Evolutionary conservation across 2,888 invertebrate species (phyloP).

Genomic region (Troglohyphantes excavatus): DNA sequence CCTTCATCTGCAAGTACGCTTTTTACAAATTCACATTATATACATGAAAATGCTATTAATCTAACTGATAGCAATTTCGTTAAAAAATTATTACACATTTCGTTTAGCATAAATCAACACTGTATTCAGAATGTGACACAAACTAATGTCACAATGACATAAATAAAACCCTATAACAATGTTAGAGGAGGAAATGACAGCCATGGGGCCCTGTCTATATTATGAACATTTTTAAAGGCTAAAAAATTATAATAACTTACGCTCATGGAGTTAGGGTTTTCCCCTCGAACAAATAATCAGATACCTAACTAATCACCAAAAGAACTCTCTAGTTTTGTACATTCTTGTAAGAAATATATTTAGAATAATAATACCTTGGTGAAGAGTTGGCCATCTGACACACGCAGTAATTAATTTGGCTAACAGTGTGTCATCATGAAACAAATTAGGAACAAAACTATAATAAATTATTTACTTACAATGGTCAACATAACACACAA

Average conservation of each 20-base stretch:
- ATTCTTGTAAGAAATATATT: constrained; percentile 41
- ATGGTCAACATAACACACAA: constrained; percentile 32
- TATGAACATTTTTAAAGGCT: neutral
- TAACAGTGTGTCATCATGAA: constrained; percentile 43
- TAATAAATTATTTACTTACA: constrained; percentile 58
- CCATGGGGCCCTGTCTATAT: neutral
- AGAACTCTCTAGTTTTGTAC: constrained; percentile 32
- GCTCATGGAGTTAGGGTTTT: neutral
- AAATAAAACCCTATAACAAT: constrained; percentile 2
- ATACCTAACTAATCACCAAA: constrained; percentile 35
- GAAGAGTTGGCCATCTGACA: constrained; percentile 29
- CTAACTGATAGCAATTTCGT: constrained; percentile 59
- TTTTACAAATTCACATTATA: constrained; percentile 77
- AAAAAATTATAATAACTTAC: neutral
- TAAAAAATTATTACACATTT: constrained; percentile 51
- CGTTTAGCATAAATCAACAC: constrained; percentile 61
- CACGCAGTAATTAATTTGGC: constrained; percentile 25
- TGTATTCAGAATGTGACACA: constrained; percentile 30
- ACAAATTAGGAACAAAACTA: constrained; percentile 66
- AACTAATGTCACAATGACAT: constrained; percentile 35
- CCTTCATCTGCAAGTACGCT: constrained; percentile 63
- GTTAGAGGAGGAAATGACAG: constrained; percentile 11
- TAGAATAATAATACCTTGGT: constrained; percentile 37
- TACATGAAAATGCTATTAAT: constrained; percentile 73
- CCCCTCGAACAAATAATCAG: constrained; percentile 20